Evolutionary conservation across 2,888 invertebrate species (phyloP), one percentile per base, ranked within the genome.

Genomic region (Unio delphinus): DNA sequence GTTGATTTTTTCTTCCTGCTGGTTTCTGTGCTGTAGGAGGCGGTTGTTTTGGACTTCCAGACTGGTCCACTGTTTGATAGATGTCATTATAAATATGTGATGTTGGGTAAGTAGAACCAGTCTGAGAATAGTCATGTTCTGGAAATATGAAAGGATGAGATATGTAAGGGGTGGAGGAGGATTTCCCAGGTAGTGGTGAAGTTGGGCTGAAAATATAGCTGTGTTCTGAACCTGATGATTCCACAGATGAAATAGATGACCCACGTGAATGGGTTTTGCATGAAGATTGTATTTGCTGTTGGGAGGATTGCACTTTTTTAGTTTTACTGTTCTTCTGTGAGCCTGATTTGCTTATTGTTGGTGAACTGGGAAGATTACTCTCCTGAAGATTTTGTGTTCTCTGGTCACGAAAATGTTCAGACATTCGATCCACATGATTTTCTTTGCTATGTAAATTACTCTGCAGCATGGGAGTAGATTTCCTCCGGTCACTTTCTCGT

Each of bases 11-110:
- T 45, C 70, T 65, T 57, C 72, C 67, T n/a, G 57, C 68, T 34
- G 76, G 76, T 61, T 77, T 77, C 58, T 74, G 74, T n/a, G 76
- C 76, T 55, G 71, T 73, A 7, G 76, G 76, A 34, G 76, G 76
- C 6, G 70, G 72, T 45, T 70, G 76, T 65, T 74, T 75, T 30
- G 28, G 55, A 5, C 45, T 45, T 45, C 45, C 61, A 58, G 65
- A 28, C 59, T 62, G 61, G 58, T 71, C 67, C 6, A 71, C 57
- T 18, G 68, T 56, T 45, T 45, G 45, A 11, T 45, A 45, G 45
- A 45, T 45, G 45, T 45, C 45, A 45, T 45, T 45, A 11, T 45
- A 45, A 45, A 45, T 45, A 45, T 45, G 45, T 11, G 45, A 45
- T 45, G 45, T 45, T 45, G 45, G 45, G 45, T 45, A 45, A 45